These are phyloP conservation scores for Todiramphus saurophagus DNA, from an alignment of 2,113 vertebrate species.

Conservation along the genomic window DNA sequence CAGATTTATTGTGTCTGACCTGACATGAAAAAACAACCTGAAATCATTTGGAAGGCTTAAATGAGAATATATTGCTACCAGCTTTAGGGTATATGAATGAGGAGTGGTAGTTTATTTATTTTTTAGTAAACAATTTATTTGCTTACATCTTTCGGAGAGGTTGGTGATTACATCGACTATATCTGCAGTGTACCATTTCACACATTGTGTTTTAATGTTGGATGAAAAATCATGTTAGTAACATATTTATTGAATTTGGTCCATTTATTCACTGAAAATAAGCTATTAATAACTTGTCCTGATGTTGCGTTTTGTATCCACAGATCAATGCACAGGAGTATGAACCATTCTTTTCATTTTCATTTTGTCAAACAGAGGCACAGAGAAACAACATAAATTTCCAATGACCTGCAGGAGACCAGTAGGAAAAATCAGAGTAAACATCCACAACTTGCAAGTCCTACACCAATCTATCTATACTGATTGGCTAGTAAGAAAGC, in stretches of 20 bases:
- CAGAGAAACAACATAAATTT: neutral
- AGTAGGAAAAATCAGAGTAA: neutral
- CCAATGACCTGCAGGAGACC: neutral
- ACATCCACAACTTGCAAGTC: neutral
- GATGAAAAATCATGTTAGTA: neutral
- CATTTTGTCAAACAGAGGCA: neutral
- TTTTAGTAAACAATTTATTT: neutral
- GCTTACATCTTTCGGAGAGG: neutral
- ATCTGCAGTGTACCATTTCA: neutral
- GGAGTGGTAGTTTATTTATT: neutral
- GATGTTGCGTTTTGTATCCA: neutral
- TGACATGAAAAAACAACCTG: slow-evolving; percentile 1
- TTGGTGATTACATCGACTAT: neutral
- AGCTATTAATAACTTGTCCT: neutral
- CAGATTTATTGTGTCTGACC: neutral
- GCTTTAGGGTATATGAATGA: neutral
- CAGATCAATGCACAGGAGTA: neutral
- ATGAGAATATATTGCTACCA: slow-evolving; percentile 21
- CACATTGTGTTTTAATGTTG: neutral
- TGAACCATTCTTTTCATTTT: neutral
- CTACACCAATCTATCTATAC: neutral
- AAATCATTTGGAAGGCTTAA: slow-evolving; percentile 21
- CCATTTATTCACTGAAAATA: neutral
- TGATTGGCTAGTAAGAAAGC: neutral
- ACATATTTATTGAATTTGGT: neutral